Conservation (phyloP, 53 echinoderm and acorn worm species). For the Glandiceps talaboti region DNA sequence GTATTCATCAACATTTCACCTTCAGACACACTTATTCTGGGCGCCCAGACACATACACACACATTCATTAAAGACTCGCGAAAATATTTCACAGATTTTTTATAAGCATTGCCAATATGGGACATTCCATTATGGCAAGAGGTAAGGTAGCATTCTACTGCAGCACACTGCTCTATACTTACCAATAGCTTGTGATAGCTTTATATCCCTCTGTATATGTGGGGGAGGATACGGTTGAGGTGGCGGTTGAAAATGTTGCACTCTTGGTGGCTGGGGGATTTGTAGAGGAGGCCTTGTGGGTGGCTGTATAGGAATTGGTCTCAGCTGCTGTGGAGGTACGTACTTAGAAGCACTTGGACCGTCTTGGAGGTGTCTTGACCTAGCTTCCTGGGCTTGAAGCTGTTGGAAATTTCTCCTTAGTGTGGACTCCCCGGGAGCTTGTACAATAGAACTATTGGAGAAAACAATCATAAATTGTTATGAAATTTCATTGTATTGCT, state of each 20-base stretch:
- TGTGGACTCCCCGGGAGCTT: constrained; percentile 91
- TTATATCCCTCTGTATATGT: constrained; percentile 49
- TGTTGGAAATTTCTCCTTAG: constrained; percentile 92
- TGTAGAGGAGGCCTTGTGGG: constrained; percentile 2
- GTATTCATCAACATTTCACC: no score
- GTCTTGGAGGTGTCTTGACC: constrained; percentile 35
- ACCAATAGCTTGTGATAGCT: constrained; percentile 93
- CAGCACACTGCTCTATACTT: no score
- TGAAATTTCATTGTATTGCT: no score
- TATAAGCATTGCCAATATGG: no score
- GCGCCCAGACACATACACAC: not conserved
- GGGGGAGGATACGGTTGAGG: constrained; percentile 4
- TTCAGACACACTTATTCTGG: no score
- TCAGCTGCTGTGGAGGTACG: constrained; percentile 46
- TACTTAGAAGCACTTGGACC: constrained; percentile 37
- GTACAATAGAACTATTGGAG: constrained; percentile 76
- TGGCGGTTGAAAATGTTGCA: constrained; percentile 12
- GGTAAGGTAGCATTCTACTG: no score
- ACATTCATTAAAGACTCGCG: not conserved
- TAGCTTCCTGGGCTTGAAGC: constrained; percentile 67
- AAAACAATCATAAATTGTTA: no score
- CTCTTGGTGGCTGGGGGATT: constrained; percentile 2
- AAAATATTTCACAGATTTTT: no score
- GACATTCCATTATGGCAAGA: no score
- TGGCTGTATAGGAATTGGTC: constrained; percentile 53